Evolutionary conservation across 1,140 invertebrate species (phyloP), one percentile per base, ranked within the genome.

Genomic region (Varroa destructor): DNA sequence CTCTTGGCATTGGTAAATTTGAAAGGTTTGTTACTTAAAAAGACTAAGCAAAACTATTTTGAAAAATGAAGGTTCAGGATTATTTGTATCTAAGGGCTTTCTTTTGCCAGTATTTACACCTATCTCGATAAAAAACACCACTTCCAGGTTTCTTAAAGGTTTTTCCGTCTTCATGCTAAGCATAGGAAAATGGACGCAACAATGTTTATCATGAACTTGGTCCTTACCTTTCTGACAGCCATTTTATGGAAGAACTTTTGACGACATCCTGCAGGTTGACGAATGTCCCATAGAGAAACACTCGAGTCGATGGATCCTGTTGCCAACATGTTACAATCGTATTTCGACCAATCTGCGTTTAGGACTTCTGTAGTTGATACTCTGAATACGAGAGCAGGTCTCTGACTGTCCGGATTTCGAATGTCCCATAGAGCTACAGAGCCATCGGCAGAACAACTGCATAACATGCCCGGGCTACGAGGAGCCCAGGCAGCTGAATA

Each of bases 201-300:
- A 25, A 25, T 25, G 25, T 25, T 25, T 25, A 25, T 25, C 25
- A 25, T 25, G 25, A 25, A 25, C 46, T 51, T 8, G 8, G 46
- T 8, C 46, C 46, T 51, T 51, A 67, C 61, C 46, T 67, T 67
- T 8, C 46, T 67, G 12, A 67, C 61, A 36, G 61, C 61, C 61
- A 67, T 67, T 37, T 46, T 14, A 67, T 67, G 61, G 37, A 46
- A 46, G 61, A 67, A 67, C 37, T 46, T n/a, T 5, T 67, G 61
- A 12, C 14, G 61, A 37, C 12, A 40, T 3, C 46, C 14, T 12
- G 61, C 40, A 1, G 61, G 37, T 67, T 67, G 40, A 12, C 61
- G 40, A 12, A 67, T 67, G 8, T 67, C 61, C 61, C 61, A 67
- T 12, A 46, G 40, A 3, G 61, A 67, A 8, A 67, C 61, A 46